Evolutionary conservation across 1,140 invertebrate species (phyloP), one percentile per base, ranked within the genome.

Genomic region (Polypedilum vanderplanki): DNA sequence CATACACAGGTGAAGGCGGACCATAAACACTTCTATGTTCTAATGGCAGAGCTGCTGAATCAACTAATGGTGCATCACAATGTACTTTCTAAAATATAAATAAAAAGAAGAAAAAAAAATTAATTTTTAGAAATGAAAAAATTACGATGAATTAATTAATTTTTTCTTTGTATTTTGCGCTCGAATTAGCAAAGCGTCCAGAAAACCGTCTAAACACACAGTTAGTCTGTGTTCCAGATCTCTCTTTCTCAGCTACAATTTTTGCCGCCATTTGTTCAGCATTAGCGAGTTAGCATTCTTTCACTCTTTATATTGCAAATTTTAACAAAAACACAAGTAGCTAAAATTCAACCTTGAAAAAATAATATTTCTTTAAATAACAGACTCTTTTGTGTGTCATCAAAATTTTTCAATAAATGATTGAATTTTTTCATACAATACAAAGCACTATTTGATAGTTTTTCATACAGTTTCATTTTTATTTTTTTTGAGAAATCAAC

Each of bases 11-110:
- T n/a, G 83, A 81, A 76, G 89, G 82, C 18, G 90, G 88, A 3
- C 90, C 91, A 79, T 91, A 91, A 3, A 89, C 88, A 67, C 84
- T 83, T 81, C 91, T 86, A 82, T 94, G 92, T 83, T 93, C 92
- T 77, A 92, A 80, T 9, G 91, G 92, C 76, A 93, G 80, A 8
- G 91, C 89, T 17, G 91, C 91, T 77, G 90, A 93, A 80, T 92
- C 92, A 40, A 88, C 84, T 76, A 91, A 84, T 74, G 90, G 90
- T 75, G 90, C 88, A 78, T 93, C 91, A 81, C 90, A 88, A 80
- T 85, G 85, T 79, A 88, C 89, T 82, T 88, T 87, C 91, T 93
- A 20, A 84, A 87, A 80, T 76, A 78, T 79, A 78, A 81, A 80
- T 77, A 74, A 75, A 77, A 57, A 73, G 9, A 73, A 74, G 15